Conservation (phyloP, 2,888 invertebrate genomes). For the Scrobipalpa atriplicella region DNA sequence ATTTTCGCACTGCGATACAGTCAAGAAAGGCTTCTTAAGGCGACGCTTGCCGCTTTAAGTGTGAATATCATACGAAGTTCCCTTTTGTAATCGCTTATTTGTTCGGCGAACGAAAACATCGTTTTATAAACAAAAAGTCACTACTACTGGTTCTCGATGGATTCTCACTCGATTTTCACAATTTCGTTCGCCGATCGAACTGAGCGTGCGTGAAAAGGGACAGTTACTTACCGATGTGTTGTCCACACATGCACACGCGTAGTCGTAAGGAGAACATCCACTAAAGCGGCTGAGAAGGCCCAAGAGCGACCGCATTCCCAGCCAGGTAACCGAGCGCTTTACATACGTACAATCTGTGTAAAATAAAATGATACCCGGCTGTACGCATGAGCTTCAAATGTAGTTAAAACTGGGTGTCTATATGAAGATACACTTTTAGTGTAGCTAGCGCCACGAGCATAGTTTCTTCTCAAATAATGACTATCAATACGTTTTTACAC, state of each 20-base stretch:
- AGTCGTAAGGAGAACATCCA: conserved; percentile 83
- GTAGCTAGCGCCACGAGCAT: conserved; percentile 39
- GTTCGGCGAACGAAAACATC: conserved; percentile 60
- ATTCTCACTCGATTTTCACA: conserved; percentile 30
- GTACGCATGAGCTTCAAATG: conserved; percentile 71
- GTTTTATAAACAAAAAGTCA: conserved; percentile 1
- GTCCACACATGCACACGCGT: conserved; percentile 82
- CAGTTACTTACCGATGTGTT: conserved; percentile 78
- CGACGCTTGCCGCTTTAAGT: conserved; percentile 78
- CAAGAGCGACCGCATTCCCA: conserved; percentile 83
- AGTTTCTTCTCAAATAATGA: conserved; percentile 13
- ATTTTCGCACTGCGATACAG: conserved; percentile 67
- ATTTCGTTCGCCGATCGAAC: conserved; percentile 62
- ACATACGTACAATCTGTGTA: conserved; percentile 54
- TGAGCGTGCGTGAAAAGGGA: conserved; percentile 55
- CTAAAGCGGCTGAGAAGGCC: conserved; percentile 83
- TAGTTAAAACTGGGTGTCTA: conserved; percentile 58
- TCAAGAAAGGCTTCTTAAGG: conserved; percentile 65
- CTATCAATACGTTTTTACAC: neutral
- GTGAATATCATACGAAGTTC: conserved; percentile 56
- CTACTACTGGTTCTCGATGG: conserved; percentile 3
- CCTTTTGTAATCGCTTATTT: conserved; percentile 58
- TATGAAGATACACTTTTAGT: conserved; percentile 43
- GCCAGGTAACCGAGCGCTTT: conserved; percentile 81
- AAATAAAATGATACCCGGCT: conserved; percentile 57